Conservation (phyloP, 2,888 invertebrate species). For the Gandaritis pyraliata region DNA sequence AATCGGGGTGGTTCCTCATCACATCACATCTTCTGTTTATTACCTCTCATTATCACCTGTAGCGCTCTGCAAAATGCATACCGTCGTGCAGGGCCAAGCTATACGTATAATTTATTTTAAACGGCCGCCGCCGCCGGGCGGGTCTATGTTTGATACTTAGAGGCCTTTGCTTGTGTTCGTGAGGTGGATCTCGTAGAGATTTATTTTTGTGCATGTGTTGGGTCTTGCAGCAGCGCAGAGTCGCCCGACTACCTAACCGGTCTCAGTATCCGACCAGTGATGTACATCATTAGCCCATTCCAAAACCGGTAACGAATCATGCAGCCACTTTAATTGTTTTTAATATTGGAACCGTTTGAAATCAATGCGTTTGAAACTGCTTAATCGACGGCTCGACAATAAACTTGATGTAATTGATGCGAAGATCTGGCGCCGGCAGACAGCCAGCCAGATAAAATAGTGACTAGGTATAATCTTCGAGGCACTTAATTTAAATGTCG, state of each 20-base stretch:
- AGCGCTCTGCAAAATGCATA: constrained; percentile 37
- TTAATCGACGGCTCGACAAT: constrained; percentile 27
- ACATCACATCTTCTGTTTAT: background rate
- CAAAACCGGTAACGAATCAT: constrained; percentile 63
- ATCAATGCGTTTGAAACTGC: constrained; percentile 24
- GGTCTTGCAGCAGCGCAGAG: constrained; percentile 43
- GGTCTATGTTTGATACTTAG: constrained; percentile 23
- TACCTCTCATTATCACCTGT: constrained; percentile 41
- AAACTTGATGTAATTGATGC: constrained; percentile 28
- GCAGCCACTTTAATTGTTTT: constrained; percentile 38
- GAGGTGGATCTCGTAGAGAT: constrained; percentile 37
- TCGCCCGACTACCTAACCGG: constrained; percentile 66
- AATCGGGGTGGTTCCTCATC: too few relatives aligned
- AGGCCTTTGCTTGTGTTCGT: constrained; percentile 25
- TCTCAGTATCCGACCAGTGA: constrained; percentile 60
- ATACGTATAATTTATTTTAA: constrained; percentile 38
- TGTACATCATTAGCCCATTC: constrained; percentile 66
- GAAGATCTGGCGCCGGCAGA: constrained; percentile 30
- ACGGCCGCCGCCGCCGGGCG: too few relatives aligned
- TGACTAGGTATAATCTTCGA: constrained; percentile 23
- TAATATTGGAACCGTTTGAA: constrained; percentile 33
- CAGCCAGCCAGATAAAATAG: constrained; percentile 17
- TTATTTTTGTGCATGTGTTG: constrained; percentile 50
- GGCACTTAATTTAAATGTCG: constrained; percentile 27
- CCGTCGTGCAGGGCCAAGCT: constrained; percentile 33